phyloP scores from a whole-genome alignment of 2,888 invertebrate species.

The Eutolmus rufibarbis region DNA sequence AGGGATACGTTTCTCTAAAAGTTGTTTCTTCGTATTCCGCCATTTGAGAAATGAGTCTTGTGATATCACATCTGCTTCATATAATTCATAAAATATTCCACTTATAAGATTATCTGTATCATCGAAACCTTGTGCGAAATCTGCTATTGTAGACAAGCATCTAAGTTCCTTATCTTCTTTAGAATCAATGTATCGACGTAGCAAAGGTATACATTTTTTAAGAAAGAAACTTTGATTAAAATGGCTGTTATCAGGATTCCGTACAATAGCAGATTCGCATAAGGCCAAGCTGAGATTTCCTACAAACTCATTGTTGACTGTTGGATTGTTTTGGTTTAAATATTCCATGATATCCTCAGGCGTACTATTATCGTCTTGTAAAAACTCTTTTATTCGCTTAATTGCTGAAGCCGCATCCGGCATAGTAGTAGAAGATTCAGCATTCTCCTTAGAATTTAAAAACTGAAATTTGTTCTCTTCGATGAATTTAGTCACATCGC shows the following conservation, averaged over 20 bases:
- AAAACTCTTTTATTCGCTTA: slow-evolving; percentile 56
- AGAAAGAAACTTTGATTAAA: slow-evolving; percentile 55
- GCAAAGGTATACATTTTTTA: slow-evolving; percentile 57
- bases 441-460: not conserved
- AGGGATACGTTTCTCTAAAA: not conserved
- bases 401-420: not conserved
- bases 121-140: slow-evolving; percentile 48
- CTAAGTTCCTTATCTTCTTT: slow-evolving; percentile 76
- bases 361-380: slow-evolving; percentile 63
- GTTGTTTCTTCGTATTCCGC: slow-evolving; percentile 55
- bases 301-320: slow-evolving; percentile 69
- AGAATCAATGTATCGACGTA: slow-evolving; percentile 68
- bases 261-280: slow-evolving; percentile 61
- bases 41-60: slow-evolving; percentile 83
- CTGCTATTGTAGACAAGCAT: slow-evolving; percentile 82
- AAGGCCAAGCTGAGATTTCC: slow-evolving; percentile 72
- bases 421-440: slow-evolving; percentile 48
- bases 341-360: slow-evolving; percentile 68
- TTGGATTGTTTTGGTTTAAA: slow-evolving; percentile 63
- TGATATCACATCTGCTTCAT: slow-evolving; percentile 80
- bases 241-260: slow-evolving; percentile 54
- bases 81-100: slow-evolving; percentile 74
- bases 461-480: not conserved
- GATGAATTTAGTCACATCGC: slow-evolving; percentile 54
- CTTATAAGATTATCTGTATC: slow-evolving; percentile 11